phyloP scores from a whole-genome alignment of 2,113 vertebrate genomes.

The Centropus unirufus region DNA sequence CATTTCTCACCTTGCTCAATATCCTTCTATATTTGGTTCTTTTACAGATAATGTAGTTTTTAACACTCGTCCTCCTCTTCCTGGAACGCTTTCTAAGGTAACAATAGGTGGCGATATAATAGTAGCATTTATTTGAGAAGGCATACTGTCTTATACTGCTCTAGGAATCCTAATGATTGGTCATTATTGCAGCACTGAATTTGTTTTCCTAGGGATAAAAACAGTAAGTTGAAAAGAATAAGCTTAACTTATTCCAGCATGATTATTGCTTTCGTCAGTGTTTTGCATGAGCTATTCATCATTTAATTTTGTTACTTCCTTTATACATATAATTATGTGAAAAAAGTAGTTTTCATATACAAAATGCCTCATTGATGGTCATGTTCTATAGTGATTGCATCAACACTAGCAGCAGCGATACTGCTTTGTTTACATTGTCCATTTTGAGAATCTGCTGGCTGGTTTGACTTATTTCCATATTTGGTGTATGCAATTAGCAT shows the following conservation, averaged over 20 bases:
- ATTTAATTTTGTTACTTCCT: not conserved
- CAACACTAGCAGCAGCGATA: not conserved
- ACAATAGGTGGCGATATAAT: not conserved
- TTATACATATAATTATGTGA: not conserved
- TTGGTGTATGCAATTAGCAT: not conserved
- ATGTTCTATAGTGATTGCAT: not conserved
- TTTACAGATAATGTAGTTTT: constrained; percentile 55
- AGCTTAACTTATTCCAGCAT: not conserved
- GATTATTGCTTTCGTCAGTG: not conserved
- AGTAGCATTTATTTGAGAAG: not conserved
- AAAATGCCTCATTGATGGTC: not conserved
- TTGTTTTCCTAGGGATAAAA: not conserved
- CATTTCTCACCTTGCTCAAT: not conserved
- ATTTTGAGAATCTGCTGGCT: not conserved
- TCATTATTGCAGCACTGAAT: not conserved
- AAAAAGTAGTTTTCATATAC: not conserved
- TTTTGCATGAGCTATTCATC: not conserved
- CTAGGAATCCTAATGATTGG: not conserved
- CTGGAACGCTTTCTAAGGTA: constrained; percentile 69
- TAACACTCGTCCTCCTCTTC: constrained; percentile 32
- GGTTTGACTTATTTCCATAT: not conserved
- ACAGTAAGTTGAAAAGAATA: not conserved
- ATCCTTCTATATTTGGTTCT: not conserved
- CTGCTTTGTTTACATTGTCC: not conserved
- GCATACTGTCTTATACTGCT: not conserved